These are phyloP conservation scores for Margaritifera margaritifera DNA, from an alignment of 2,888 invertebrate species.

Conservation along the genomic window DNA sequence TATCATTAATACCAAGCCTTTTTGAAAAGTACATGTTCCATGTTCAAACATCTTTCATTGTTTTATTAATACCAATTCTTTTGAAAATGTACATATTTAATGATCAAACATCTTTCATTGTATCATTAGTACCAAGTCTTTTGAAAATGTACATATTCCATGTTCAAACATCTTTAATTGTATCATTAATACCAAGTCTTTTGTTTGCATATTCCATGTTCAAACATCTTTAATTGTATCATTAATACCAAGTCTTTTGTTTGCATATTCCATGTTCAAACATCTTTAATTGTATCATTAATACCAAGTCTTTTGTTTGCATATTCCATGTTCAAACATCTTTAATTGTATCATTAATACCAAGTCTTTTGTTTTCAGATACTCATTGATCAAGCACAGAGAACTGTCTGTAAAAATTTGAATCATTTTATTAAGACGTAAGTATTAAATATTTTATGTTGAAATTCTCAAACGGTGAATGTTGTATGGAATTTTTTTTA, in stretches of 20 bases:
- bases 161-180: background rate
- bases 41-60: background rate
- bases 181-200: background rate
- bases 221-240: no score
- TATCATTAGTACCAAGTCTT: no score
- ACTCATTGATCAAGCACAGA: slow-evolving; percentile 91
- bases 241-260: no score
- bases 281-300: no score
- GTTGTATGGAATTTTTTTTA: no score
- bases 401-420: slow-evolving; percentile 92
- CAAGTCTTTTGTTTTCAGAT: slow-evolving; percentile 74
- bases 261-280: no score
- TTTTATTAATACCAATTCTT: background rate
- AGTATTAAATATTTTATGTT: slow-evolving; percentile 67
- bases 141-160: no score
- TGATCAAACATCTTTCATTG: no score
- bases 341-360: background rate
- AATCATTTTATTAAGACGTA: slow-evolving; percentile 91
- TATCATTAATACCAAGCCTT: background rate
- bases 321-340: background rate
- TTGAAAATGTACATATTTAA: no score
- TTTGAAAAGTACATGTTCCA: no score
- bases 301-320: no score
- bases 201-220: no score
- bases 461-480: background rate